Percentiles rank a stretch among this genome's conserved stretches.
These are phyloP conservation scores for Phyllotreta cruciferae DNA, from an alignment of 2,888 invertebrate genomes.

Conservation along the genomic window DNA sequence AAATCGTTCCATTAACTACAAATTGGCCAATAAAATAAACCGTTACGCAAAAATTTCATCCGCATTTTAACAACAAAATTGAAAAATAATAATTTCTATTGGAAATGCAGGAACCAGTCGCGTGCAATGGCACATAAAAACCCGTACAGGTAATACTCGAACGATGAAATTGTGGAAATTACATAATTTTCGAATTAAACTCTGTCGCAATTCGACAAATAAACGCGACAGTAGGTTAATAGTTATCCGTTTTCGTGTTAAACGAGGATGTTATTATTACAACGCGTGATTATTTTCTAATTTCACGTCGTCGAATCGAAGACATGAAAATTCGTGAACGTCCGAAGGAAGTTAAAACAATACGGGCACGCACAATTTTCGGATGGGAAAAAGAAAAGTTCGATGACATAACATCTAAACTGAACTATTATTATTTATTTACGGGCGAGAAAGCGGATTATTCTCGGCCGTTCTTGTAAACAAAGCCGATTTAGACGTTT, in stretches of 20 bases:
- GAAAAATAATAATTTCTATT: too few relatives aligned
- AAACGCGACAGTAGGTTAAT: slow-evolving; percentile 4
- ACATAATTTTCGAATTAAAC: slow-evolving; percentile 14
- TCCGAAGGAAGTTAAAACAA: neutral
- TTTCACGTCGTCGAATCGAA: neutral
- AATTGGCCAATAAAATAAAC: too few relatives aligned
- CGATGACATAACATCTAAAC: slow-evolving; percentile 12
- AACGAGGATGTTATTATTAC: neutral
- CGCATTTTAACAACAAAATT: too few relatives aligned
- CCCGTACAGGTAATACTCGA: neutral
- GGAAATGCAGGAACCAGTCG: too few relatives aligned
- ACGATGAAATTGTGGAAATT: slow-evolving; percentile 17
- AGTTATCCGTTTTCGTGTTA: neutral
- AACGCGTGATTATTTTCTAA: neutral
- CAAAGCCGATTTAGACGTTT: slow-evolving; percentile 3
- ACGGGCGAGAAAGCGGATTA: neutral
- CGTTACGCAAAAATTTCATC: too few relatives aligned
- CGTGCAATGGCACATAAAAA: too few relatives aligned
- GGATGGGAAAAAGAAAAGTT: slow-evolving; percentile 5
- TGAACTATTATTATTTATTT: neutral
- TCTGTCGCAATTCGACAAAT: slow-evolving; percentile 5
- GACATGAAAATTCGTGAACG: neutral
- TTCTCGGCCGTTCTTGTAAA: neutral
- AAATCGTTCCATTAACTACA: too few relatives aligned
- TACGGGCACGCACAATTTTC: neutral